These are phyloP conservation scores for Myiothlypis coronata DNA, from an alignment of 2,797 vertebrate genomes.

Conservation along the genomic window DNA sequence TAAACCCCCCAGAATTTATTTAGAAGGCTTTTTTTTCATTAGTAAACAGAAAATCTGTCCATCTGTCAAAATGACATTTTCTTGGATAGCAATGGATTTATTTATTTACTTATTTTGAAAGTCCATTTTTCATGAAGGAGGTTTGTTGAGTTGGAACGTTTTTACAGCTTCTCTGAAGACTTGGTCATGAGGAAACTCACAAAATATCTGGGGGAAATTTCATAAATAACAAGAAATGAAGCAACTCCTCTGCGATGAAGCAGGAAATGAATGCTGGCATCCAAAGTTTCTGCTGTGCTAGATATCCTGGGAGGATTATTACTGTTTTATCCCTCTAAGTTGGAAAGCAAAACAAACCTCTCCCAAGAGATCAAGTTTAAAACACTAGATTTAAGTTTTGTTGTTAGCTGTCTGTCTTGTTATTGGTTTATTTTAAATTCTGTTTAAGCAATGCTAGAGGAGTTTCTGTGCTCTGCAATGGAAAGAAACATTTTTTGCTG, in stretches of 20 bases:
- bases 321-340: not conserved
- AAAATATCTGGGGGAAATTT: not conserved
- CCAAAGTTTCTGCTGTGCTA: not conserved
- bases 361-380: not conserved
- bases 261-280: conserved; percentile 24
- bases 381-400: not conserved
- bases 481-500: not conserved
- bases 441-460: not conserved
- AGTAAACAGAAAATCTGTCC: not conserved
- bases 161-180: not conserved
- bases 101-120: not conserved
- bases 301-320: not conserved
- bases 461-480: not conserved
- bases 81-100: not conserved
- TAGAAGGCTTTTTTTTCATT: not conserved
- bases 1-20: not conserved
- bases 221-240: conserved; percentile 5
- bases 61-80: not conserved
- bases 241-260: not conserved
- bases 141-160: not conserved
- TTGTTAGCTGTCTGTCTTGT: not conserved
- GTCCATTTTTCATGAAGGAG: not conserved
- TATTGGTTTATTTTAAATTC: not conserved
- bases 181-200: not conserved
- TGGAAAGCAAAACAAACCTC: not conserved